A percentile compares a stretch with the other conserved stretches of the same genome.
Conservation (phyloP, 2,888 invertebrate species). For the Torymus tubicola region DNA sequence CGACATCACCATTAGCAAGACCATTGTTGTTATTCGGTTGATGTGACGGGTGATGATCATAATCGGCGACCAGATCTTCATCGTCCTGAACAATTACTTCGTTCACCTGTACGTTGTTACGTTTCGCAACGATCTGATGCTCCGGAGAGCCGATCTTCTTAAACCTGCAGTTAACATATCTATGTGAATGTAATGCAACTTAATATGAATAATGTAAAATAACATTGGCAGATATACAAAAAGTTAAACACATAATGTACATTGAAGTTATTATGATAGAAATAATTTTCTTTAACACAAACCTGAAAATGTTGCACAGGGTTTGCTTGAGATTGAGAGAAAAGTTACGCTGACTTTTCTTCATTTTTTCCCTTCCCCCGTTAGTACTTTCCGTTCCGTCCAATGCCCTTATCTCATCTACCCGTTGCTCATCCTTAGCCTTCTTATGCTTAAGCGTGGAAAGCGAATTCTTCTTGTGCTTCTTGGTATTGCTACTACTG, state of each 20-base stretch:
- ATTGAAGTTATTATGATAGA: too few relatives aligned
- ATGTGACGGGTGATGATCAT: constrained; percentile 60
- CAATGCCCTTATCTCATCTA: constrained; percentile 60
- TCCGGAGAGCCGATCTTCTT: constrained; percentile 79
- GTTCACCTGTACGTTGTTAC: constrained; percentile 26
- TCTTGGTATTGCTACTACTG: constrained; percentile 79
- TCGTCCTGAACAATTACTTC: constrained; percentile 52
- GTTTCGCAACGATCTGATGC: constrained; percentile 63
- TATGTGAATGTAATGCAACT: neutral
- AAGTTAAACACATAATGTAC: too few relatives aligned
- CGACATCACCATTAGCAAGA: constrained; percentile 58
- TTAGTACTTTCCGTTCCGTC: constrained; percentile 64
- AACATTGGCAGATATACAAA: too few relatives aligned
- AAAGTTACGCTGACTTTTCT: constrained; percentile 83
- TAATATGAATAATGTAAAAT: too few relatives aligned
- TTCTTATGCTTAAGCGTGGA: constrained; percentile 81
- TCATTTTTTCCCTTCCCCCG: constrained; percentile 77
- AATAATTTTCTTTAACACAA: constrained; percentile 70
- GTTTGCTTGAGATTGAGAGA: constrained; percentile 89
- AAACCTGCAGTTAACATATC: constrained; percentile 39
- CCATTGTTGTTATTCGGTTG: constrained; percentile 71
- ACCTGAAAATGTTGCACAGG: constrained; percentile 90
- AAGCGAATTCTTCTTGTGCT: constrained; percentile 79
- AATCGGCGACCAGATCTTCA: constrained; percentile 54
- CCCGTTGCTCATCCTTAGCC: constrained; percentile 72